Base-by-base conservation (phyloP, 2,888 invertebrate species). In the Agrotis ipsilon region DNA sequence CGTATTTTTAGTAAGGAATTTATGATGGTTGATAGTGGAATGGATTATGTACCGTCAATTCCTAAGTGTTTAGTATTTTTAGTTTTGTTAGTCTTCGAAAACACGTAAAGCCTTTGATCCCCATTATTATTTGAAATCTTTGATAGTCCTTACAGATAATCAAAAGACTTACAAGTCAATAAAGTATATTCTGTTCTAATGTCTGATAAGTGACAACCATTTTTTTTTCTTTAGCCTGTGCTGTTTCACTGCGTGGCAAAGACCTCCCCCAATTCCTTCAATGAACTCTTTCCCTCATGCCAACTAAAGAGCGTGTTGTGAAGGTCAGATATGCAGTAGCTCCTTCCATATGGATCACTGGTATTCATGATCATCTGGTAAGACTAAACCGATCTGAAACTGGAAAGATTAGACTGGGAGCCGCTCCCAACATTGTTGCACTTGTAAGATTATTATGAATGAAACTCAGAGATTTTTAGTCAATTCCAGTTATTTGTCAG, bases 1-100 rank as follows among this genome's bases (percentile, higher is more conserved):
- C 54, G 19, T 32, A 21, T 69, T 48, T 69, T 39, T 39, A 6
- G 45, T 5, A 1, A 21, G n/a, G 52, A 13, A 54, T 70, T 39
- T 54, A 32, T 27, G n/a, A 48, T 0, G 13, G 14, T 11, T 48
- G 18, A 24, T 54, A 4, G 11, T 39, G 16, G 7, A 39, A 5
- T 14, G 48, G 46, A 2, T 46, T 3, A 14, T 21, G 11, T 18
- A 21, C 2, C 13, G 45, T 9, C 14, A 1, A 16, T 18, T 65
- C 19, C n/a, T 48, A 63, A 21, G 21, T 46, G 32, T 32, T 4
- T 51, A 21, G 14, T 51, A 21, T 51, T 21, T 51, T 14, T 51
- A 51, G 51, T 51, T 21, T 11, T 39, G 1, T 11, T 39, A 39
- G 39, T 39, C 48, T n/a, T 48, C 9, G 3, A 48, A 48, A 48